These are phyloP conservation scores for Pollenia griseotomentosa DNA, from an alignment of 2,888 invertebrate genomes.

Conservation along the genomic window DNA sequence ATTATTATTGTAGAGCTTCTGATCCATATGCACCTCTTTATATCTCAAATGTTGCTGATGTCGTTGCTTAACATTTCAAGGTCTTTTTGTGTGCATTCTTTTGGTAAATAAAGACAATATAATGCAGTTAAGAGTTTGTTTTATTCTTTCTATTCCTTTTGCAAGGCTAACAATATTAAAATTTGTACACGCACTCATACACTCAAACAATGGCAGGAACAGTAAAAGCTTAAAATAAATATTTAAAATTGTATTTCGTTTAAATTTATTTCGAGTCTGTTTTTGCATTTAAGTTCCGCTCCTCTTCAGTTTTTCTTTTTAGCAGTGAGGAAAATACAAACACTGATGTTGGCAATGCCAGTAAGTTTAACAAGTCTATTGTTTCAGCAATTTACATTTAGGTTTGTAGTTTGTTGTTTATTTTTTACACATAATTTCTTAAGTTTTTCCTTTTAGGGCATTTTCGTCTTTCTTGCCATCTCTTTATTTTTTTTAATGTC, in stretches of 20 bases:
- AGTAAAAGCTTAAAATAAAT: conserved; percentile 33
- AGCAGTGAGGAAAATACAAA: background rate
- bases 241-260: conserved; percentile 22
- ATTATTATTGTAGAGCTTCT: background rate
- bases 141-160: background rate
- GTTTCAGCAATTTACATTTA: conserved; percentile 45
- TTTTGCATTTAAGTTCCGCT: background rate
- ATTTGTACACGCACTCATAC: background rate
- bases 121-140: conserved; percentile 60
- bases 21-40: background rate
- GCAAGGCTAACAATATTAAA: conserved; percentile 32
- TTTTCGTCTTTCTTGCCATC: background rate
- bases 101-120: conserved; percentile 58
- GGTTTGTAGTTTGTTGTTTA: background rate
- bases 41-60: background rate
- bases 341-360: conserved; percentile 34
- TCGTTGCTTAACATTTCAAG: conserved; percentile 58
- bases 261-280: conserved; percentile 24
- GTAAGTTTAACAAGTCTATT: conserved; percentile 35
- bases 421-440: conserved; percentile 53
- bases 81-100: conserved; percentile 59
- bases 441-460: conserved; percentile 40
- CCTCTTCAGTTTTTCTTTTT: background rate
- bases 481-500: background rate
- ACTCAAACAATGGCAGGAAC: background rate